These are phyloP conservation scores for Ophion ellenae DNA, from an alignment of 2,888 invertebrate species.

Conservation along the genomic window DNA sequence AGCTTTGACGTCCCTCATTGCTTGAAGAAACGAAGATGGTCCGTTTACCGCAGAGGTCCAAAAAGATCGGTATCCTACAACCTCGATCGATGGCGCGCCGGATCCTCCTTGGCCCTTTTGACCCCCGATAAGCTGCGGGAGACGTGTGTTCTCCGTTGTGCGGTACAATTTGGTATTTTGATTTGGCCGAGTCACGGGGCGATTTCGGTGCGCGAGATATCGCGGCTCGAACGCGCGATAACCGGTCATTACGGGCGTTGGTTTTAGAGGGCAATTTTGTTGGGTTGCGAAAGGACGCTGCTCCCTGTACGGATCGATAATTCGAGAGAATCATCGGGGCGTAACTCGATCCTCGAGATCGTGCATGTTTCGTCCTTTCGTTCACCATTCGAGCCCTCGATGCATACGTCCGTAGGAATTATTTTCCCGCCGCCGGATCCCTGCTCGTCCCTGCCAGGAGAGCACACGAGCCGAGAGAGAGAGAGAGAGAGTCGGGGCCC, in stretches of 20 bases:
- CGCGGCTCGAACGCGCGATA: slow-evolving; percentile 51
- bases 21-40: no score
- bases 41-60: no score
- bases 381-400: not conserved
- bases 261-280: slow-evolving; percentile 54
- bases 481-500: not conserved
- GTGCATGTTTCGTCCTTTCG: slow-evolving; percentile 8
- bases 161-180: slow-evolving; percentile 23
- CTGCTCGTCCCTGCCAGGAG: slow-evolving; percentile 28
- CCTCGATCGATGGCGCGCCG: not conserved
- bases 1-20: no score
- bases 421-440: slow-evolving; percentile 42
- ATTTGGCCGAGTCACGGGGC: slow-evolving; percentile 34
- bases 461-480: slow-evolving; percentile 27
- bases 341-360: not conserved
- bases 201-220: slow-evolving; percentile 39
- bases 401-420: slow-evolving; percentile 5
- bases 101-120: slow-evolving; percentile 13
- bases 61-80: no score
- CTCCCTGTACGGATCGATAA: not conserved
- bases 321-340: slow-evolving; percentile 6
- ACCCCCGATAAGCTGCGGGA: not conserved
- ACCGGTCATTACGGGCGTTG: slow-evolving; percentile 61
- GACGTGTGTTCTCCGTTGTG: not conserved
- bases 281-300: slow-evolving; percentile 24